A percentile compares a stretch with the other conserved stretches of the same genome.
Evolutionary conservation across 2,797 vertebrate species (phyloP).

Genomic region (Gymnocypris eckloni): DNA sequence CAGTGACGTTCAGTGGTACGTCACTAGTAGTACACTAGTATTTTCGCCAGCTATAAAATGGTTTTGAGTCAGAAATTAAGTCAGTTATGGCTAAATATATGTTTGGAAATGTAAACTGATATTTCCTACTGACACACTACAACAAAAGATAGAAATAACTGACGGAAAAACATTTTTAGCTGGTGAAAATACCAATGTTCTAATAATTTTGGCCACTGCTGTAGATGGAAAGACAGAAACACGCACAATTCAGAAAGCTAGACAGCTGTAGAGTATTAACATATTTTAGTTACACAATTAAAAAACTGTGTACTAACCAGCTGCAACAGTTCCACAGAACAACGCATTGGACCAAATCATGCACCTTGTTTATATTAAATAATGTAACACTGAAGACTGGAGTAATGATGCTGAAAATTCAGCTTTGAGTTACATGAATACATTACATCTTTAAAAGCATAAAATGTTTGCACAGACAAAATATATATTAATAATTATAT

Average conservation of each 20-base stretch:
- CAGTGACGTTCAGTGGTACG: background rate
- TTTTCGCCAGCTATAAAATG: too few species aligned
- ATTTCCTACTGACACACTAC: too few species aligned
- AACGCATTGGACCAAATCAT: background rate
- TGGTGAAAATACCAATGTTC: too few species aligned
- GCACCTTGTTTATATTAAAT: background rate
- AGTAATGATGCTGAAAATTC: background rate
- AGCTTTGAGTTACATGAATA: too few species aligned
- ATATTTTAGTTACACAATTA: slow-evolving; percentile 61
- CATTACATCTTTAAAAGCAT: too few species aligned
- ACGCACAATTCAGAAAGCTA: slow-evolving; percentile 37
- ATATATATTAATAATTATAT: too few species aligned
- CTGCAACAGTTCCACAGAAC: background rate
- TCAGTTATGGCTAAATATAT: too few species aligned
- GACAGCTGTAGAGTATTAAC: slow-evolving; percentile 61
- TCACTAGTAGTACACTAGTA: background rate
- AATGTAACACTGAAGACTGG: background rate
- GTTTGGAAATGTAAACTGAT: too few species aligned
- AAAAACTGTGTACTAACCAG: slow-evolving; percentile 1
- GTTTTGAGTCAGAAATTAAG: too few species aligned
- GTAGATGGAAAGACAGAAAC: slow-evolving; percentile 34
- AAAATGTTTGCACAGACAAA: too few species aligned
- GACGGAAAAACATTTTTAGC: too few species aligned
- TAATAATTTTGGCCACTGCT: background rate
- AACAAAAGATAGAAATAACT: too few species aligned